A percentile compares a stretch with the other conserved stretches of the same genome.
These are phyloP conservation scores for Noctuana brunneofusca DNA, from an alignment of 2,888 invertebrate genomes.

Conservation along the genomic window DNA sequence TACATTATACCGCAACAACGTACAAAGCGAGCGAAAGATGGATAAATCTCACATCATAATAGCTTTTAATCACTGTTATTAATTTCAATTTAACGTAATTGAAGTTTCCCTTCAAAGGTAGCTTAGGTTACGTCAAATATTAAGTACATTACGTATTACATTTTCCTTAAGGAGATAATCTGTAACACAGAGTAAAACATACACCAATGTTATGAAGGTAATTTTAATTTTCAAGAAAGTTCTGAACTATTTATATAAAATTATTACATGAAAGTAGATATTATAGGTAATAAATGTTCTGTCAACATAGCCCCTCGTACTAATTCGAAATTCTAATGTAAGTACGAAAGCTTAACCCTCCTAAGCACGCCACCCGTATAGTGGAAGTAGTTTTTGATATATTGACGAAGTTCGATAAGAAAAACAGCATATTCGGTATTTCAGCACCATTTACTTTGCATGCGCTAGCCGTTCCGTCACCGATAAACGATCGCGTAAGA, in stretches of 20 bases:
- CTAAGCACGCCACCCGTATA: slow-evolving; percentile 36
- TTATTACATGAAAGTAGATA: too few relatives aligned
- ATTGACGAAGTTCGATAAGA: slow-evolving; percentile 62
- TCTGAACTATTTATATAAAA: too few relatives aligned
- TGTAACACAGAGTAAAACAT: too few relatives aligned
- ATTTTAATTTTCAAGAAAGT: too few relatives aligned
- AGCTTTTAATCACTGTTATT: slow-evolving; percentile 7
- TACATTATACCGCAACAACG: slow-evolving; percentile 4
- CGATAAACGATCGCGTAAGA: slow-evolving; percentile 52
- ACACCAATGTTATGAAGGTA: too few relatives aligned
- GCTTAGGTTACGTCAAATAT: not conserved
- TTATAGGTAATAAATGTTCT: too few relatives aligned
- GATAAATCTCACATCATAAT: slow-evolving; percentile 30
- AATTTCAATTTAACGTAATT: slow-evolving; percentile 3
- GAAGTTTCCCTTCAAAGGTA: slow-evolving; percentile 6
- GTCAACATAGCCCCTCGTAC: too few relatives aligned
- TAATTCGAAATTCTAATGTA: not conserved
- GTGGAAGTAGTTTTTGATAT: slow-evolving; percentile 63
- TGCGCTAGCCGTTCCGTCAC: slow-evolving; percentile 55
- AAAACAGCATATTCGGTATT: slow-evolving; percentile 58
- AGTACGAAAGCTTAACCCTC: slow-evolving; percentile 1
- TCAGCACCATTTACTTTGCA: slow-evolving; percentile 63
- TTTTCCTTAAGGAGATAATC: not conserved
- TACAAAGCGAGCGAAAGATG: slow-evolving; percentile 6
- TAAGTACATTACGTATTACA: too few relatives aligned